Percentiles rank a stretch among this genome's conserved stretches.
phyloP scores from a whole-genome alignment of 2,113 vertebrate genomes.

The Cinclus mexicanus region DNA sequence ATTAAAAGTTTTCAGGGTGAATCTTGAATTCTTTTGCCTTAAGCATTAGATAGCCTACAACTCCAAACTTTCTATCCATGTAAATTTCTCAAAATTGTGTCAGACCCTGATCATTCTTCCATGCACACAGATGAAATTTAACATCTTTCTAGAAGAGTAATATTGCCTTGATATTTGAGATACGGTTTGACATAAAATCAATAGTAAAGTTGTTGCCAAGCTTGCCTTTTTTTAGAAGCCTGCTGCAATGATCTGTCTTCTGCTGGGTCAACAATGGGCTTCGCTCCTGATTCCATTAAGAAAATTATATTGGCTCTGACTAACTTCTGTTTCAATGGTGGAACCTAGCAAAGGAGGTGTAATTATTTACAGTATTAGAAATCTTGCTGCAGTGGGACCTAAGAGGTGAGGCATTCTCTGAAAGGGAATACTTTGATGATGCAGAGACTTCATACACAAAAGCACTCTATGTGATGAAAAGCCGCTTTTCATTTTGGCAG shows the following conservation, averaged over 20 bases:
- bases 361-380: slow-evolving; percentile 12
- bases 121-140: not conserved
- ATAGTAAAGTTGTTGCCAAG: slow-evolving; percentile 46
- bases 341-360: not conserved
- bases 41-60: not conserved
- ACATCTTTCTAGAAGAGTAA: slow-evolving; percentile 6
- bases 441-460: not conserved
- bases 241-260: slow-evolving; percentile 60
- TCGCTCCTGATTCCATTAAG: slow-evolving; percentile 61
- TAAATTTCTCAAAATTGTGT: not conserved
- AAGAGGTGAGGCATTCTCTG: not conserved
- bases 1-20: not conserved
- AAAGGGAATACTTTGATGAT: not conserved
- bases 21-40: not conserved
- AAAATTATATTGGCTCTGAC: slow-evolving; percentile 63
- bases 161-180: not conserved
- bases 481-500: not conserved
- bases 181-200: slow-evolving; percentile 53
- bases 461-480: not conserved
- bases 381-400: not conserved
- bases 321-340: not conserved
- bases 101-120: not conserved
- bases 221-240: slow-evolving; percentile 19
- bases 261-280: slow-evolving; percentile 15
- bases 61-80: not conserved